Evolutionary conservation across 2,888 invertebrate genomes (phyloP), one percentile per base, ranked within the genome.

Genomic region (Drosophila testacea): DNA sequence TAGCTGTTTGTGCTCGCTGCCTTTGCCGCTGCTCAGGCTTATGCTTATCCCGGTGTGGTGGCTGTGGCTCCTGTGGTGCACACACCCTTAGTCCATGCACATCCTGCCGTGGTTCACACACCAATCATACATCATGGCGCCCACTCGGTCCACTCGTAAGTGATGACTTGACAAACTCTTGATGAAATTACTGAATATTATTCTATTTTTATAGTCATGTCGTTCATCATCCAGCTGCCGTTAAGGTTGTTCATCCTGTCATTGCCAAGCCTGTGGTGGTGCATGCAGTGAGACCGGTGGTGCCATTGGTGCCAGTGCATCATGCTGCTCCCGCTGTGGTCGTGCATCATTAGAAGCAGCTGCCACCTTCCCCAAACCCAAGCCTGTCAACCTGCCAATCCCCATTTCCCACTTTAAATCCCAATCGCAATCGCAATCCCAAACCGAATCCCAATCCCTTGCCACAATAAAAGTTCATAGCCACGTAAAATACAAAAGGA

Each of bases 191-290:
- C n/a, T n/a, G 30, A 16, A 44, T 16, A 16, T 38, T 60, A 7
- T 28, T 30, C 68, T 11, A 39, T n/a, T 11, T 46, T 48, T 27
- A 4, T 48, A 91, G 91, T 4, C 91, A 91, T 60, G 91, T 91
- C 36, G 90, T 91, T 52, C 91, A 91, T 81, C 93, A 94, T 62
- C 93, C 94, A 61, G 89, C 88, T 13, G 88, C 93, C 41, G 85
- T 92, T 28, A 91, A 89, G 81, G 86, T 91, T 36, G 75, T 92
- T 9, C 85, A 91, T 57, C 90, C 86, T 2, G 62, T 91, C 27
- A 69, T 90, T 36, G 90, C 83, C 60, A 90, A 90, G 64, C 90
- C 90, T 10, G 82, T 91, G 62, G 83, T 91, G 32, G 79, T 88
- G 66, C 88, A 88, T 52, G 69, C 73, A 30, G 56, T 90, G n/a